phyloP scores from a whole-genome alignment of 37 sponge, comb jelly and placozoan species.

The Bolinopsis microptera region DNA sequence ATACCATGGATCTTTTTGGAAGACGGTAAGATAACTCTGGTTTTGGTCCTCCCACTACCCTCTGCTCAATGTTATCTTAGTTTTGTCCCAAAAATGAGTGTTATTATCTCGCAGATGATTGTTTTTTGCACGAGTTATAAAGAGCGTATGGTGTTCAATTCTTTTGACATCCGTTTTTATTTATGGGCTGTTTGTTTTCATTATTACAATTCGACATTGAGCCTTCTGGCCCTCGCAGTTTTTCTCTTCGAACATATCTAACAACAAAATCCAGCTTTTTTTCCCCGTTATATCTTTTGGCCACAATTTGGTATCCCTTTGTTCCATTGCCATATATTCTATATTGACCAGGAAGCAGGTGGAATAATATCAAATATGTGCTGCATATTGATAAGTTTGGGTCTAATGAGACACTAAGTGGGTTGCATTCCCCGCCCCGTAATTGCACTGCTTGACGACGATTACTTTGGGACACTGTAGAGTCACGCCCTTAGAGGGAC shows the following conservation, averaged over 20 bases:
- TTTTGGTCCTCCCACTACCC: not conserved
- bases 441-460: not conserved
- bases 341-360: not conserved
- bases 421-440: not conserved
- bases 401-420: not conserved
- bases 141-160: not conserved
- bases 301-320: not conserved
- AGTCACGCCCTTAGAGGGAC: not conserved
- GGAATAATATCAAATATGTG: not conserved
- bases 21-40: not conserved
- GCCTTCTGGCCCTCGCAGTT: no score
- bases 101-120: not conserved
- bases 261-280: no score
- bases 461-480: not conserved
- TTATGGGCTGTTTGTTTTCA: not conserved
- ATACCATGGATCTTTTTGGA: not conserved
- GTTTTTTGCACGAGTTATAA: not conserved
- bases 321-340: not conserved
- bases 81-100: not conserved
- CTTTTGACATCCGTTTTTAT: not conserved
- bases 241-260: not conserved
- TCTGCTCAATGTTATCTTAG: not conserved
- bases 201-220: not conserved
- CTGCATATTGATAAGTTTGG: not conserved
- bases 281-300: not conserved